phyloP scores from a whole-genome alignment of 2,797 vertebrate species.

The Gallinago stenura region DNA sequence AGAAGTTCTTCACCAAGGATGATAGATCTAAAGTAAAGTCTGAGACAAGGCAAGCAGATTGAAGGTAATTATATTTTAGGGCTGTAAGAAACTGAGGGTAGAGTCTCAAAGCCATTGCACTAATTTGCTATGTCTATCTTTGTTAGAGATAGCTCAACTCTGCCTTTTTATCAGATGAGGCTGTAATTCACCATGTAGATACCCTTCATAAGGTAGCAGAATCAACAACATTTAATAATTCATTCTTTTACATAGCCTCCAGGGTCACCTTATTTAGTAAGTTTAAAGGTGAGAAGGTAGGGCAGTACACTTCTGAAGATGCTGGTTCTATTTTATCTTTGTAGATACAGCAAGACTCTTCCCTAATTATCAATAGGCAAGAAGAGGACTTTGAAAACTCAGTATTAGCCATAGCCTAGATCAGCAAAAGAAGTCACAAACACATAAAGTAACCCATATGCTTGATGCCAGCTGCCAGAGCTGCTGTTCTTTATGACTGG shows the following conservation, averaged over 20 bases:
- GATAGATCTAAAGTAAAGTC: neutral
- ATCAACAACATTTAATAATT: neutral
- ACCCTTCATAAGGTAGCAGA: neutral
- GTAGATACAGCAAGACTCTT: neutral
- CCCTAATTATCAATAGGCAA: neutral
- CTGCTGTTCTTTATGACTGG: neutral
- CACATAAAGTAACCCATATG: neutral
- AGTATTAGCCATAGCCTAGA: neutral
- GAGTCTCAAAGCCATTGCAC: neutral
- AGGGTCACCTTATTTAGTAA: neutral
- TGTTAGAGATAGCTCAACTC: neutral
- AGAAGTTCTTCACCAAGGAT: neutral
- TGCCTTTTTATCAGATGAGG: neutral
- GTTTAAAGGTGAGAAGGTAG: neutral
- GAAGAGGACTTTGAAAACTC: neutral
- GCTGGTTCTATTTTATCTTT: neutral
- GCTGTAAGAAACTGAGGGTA: neutral
- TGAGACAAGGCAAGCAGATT: neutral
- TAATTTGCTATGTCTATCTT: neutral
- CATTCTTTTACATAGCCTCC: neutral
- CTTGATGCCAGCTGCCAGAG: neutral
- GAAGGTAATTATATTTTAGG: conserved; percentile 16
- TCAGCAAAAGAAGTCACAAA: conserved; percentile 3
- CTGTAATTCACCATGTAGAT: neutral
- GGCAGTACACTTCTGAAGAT: neutral